Evolutionary conservation across 2,888 invertebrate species (phyloP).

Genomic region (Gymnosoma rotundatum): DNA sequence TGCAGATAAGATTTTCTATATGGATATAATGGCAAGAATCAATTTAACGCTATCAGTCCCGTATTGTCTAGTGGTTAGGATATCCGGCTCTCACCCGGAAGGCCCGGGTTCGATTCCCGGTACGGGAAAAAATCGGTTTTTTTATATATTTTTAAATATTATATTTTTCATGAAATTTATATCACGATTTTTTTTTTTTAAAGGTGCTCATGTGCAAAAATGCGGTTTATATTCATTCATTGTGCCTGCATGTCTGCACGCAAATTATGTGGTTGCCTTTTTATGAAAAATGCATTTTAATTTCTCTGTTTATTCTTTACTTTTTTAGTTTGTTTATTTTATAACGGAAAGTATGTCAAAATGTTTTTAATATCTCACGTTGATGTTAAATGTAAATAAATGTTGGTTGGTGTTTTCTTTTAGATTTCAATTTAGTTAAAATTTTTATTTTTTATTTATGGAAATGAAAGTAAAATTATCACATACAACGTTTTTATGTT

Average conservation of each 20-base stretch:
- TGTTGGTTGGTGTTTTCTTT: slow-evolving; percentile 59
- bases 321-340: slow-evolving; percentile 27
- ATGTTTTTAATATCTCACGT: slow-evolving; percentile 63
- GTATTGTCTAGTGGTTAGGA: slow-evolving; percentile 83
- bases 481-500: slow-evolving; percentile 52
- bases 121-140: slow-evolving; percentile 86
- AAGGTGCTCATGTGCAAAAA: slow-evolving; percentile 70
- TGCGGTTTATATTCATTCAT: slow-evolving; percentile 53
- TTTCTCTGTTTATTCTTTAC: slow-evolving; percentile 5
- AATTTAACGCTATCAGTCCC: slow-evolving; percentile 73
- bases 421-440: slow-evolving; percentile 69
- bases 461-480: slow-evolving; percentile 70
- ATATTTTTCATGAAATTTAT: slow-evolving; percentile 34
- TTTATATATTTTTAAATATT: slow-evolving; percentile 4
- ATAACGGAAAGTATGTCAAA: slow-evolving; percentile 69
- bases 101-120: slow-evolving; percentile 95
- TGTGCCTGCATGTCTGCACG: slow-evolving; percentile 70
- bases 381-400: slow-evolving; percentile 43
- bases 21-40: too few relatives aligned
- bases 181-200: background rate
- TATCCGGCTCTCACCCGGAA: slow-evolving; percentile 83
- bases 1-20: too few relatives aligned
- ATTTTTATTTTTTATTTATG: slow-evolving; percentile 10
- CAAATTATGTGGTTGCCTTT: slow-evolving; percentile 57
- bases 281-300: slow-evolving; percentile 51